These are phyloP conservation scores for Prionailurus viverrinus DNA, from an alignment of 2,113 vertebrate species.

Conservation along the genomic window DNA sequence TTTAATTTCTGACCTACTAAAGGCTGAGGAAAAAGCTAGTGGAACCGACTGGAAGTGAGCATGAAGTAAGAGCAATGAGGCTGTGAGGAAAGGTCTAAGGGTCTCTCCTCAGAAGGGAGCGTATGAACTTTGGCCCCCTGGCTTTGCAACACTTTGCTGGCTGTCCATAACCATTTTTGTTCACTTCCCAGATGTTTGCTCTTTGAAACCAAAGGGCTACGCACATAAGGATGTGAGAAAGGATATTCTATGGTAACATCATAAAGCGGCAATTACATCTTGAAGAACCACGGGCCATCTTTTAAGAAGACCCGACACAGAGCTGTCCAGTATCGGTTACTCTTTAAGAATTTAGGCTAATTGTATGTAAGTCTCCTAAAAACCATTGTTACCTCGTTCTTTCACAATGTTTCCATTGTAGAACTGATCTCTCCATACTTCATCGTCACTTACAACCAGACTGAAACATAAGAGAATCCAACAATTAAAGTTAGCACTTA, in stretches of 20 bases:
- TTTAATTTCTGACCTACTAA: slow-evolving; percentile 26
- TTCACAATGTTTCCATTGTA: slow-evolving; percentile 89
- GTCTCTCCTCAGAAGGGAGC: background rate
- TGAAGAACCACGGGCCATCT: background rate
- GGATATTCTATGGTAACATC: background rate
- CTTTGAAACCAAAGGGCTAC: background rate
- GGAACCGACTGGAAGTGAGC: background rate
- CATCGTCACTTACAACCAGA: slow-evolving; percentile 91
- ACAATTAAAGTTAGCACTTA: background rate
- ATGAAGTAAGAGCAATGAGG: background rate
- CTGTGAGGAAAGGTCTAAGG: background rate
- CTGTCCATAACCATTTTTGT: background rate
- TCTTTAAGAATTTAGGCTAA: slow-evolving; percentile 17
- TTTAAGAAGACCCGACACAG: background rate
- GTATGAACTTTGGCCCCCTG: background rate
- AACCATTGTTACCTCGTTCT: slow-evolving; percentile 88
- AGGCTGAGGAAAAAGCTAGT: background rate
- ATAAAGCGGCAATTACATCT: slow-evolving; percentile 25
- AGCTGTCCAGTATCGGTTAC: background rate
- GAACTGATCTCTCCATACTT: slow-evolving; percentile 91
- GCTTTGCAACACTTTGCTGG: background rate
- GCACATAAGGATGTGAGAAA: background rate
- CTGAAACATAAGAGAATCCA: slow-evolving; percentile 83
- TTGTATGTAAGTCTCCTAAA: slow-evolving; percentile 29
- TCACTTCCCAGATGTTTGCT: background rate